Evolutionary conservation across 2,888 invertebrate species (phyloP).

Genomic region (Zygaena filipendulae): DNA sequence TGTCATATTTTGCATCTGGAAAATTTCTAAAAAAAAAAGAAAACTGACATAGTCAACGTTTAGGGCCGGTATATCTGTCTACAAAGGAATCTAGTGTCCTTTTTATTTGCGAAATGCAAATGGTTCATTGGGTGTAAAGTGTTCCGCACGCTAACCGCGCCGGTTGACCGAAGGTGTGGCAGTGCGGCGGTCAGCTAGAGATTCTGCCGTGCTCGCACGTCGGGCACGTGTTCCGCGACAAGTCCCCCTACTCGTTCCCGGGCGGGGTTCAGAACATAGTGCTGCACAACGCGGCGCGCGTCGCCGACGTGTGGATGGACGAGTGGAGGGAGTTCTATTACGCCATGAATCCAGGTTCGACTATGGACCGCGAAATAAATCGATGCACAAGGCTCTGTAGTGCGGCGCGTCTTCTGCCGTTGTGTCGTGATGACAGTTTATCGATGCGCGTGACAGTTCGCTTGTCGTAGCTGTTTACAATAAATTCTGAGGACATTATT

Average conservation of each 20-base stretch:
- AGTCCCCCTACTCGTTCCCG: conserved; percentile 98
- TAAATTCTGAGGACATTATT: no score
- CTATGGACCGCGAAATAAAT: conserved; percentile 20
- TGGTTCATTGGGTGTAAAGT: no score
- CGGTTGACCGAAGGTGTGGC: conserved; percentile 92
- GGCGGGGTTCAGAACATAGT: conserved; percentile 98
- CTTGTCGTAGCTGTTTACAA: conserved; percentile 6
- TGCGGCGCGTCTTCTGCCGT: no score
- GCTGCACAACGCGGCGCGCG: conserved; percentile 97
- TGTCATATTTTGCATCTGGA: no score
- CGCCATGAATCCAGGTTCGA: conserved; percentile 97
- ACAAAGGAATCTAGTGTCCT: no score
- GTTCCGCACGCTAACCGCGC: no score
- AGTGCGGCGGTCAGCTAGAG: conserved; percentile 95
- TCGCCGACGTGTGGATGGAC: conserved; percentile 99
- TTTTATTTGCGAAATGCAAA: no score
- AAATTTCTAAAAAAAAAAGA: not conserved
- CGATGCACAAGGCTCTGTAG: no score
- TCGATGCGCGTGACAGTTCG: not conserved
- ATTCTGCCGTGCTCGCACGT: conserved; percentile 96
- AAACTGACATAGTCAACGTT: conserved; percentile 2
- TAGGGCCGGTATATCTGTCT: no score
- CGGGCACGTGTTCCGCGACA: conserved; percentile 97
- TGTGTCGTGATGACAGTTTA: not conserved
- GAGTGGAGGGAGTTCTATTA: conserved; percentile 99